Evolutionary conservation across 2,113 vertebrate species (phyloP).

Genomic region (Pangasianodon hypophthalmus): DNA sequence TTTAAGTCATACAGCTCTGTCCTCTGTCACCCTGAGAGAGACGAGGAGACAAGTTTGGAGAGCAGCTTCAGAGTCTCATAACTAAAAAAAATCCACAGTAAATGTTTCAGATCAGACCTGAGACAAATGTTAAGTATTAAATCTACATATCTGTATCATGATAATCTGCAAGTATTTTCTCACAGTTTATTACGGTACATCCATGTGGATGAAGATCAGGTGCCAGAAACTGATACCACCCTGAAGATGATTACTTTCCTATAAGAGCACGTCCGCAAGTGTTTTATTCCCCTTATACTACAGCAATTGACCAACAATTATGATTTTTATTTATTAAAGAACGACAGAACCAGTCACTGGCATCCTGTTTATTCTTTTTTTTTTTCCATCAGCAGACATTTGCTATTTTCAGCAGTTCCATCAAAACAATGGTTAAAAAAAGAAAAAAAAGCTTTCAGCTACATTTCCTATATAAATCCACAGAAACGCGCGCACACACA

Average conservation of each 20-base stretch:
- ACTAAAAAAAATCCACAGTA: background rate
- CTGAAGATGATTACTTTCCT: background rate
- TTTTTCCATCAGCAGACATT: background rate
- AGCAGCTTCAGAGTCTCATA: background rate
- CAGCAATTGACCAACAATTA: background rate
- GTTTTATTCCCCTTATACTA: background rate
- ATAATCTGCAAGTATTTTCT: background rate
- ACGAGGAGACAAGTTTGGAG: background rate
- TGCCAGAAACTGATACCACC: background rate
- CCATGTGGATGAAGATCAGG: background rate
- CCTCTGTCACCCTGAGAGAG: constrained; percentile 28
- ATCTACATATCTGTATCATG: background rate
- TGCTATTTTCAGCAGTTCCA: background rate
- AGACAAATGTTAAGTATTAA: background rate
- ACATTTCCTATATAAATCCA: background rate
- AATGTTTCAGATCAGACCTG: background rate
- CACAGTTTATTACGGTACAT: background rate
- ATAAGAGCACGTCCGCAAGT: background rate
- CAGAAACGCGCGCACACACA: background rate
- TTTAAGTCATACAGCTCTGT: constrained; percentile 57
- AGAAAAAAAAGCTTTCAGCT: background rate
- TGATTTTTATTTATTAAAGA: background rate
- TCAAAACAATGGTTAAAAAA: background rate
- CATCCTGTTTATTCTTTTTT: background rate
- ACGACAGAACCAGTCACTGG: background rate